A percentile compares a stretch with the other conserved stretches of the same genome.
These are phyloP conservation scores for Crotalus viridis DNA, from an alignment of 2,113 vertebrate species.

Conservation along the genomic window DNA sequence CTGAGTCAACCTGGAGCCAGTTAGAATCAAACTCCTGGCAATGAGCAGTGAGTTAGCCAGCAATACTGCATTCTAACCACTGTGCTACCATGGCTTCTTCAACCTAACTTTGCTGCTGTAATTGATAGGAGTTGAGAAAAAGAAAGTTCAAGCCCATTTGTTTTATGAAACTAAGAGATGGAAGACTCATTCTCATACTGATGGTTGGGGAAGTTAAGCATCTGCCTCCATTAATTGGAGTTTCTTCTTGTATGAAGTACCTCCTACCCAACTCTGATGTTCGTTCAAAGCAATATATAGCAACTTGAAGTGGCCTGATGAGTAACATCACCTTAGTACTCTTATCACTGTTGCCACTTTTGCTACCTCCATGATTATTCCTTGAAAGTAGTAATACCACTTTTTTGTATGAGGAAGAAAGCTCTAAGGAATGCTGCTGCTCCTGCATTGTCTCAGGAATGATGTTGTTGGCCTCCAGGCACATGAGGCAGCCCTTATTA, in stretches of 20 bases:
- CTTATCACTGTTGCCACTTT: too few species aligned
- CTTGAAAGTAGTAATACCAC: not conserved
- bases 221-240: not conserved
- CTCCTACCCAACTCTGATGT: not conserved
- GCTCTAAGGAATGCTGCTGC: not conserved
- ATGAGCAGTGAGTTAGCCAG: too few species aligned
- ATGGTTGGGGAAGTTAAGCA: not conserved
- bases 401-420: not conserved
- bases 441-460: not conserved
- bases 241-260: not conserved
- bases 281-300: not conserved
- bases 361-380: not conserved
- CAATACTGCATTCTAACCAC: too few species aligned
- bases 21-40: too few species aligned
- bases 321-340: not conserved
- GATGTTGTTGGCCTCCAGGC: not conserved
- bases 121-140: not conserved
- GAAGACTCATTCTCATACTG: not conserved
- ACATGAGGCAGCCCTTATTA: not conserved
- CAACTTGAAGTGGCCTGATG: not conserved
- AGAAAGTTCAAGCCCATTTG: not conserved
- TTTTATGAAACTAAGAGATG: not conserved
- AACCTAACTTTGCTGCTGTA: not conserved
- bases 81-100: not conserved
- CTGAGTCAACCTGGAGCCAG: too few species aligned